These are phyloP conservation scores for Hypsibius dujardini DNA, from an alignment of 1,140 invertebrate genomes.

Conservation along the genomic window DNA sequence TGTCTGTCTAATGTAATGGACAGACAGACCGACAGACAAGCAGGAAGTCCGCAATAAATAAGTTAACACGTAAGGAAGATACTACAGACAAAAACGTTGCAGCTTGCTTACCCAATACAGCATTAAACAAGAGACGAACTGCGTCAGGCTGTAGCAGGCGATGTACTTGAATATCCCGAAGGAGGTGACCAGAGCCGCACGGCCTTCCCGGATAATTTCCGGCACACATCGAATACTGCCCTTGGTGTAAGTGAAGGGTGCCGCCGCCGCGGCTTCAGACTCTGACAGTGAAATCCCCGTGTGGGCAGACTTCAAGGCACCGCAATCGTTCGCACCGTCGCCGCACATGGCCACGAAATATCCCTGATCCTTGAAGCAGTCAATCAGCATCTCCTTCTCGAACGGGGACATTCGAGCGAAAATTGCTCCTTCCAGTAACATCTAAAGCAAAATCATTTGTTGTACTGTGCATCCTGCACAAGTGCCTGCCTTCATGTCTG, in stretches of 20 bases:
- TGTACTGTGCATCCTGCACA: too few relatives aligned
- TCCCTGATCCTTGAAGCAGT: conserved; percentile 20
- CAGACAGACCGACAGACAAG: neutral
- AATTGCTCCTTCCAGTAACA: conserved; percentile 11
- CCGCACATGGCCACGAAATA: conserved; percentile 83
- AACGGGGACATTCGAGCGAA: conserved; percentile 12
- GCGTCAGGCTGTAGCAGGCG: conserved; percentile 79
- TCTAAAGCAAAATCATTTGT: neutral
- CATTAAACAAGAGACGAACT: conserved; percentile 78
- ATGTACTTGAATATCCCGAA: conserved; percentile 97
- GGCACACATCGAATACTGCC: conserved; percentile 77
- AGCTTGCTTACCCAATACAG: conserved; percentile 48
- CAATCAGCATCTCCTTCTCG: conserved; percentile 15
- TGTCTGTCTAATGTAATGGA: too few relatives aligned
- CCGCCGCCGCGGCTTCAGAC: conserved; percentile 83
- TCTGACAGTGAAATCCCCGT: conserved; percentile 87
- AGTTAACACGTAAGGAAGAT: conserved; percentile 18
- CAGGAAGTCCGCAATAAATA: conserved; percentile 18
- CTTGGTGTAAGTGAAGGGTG: conserved; percentile 78
- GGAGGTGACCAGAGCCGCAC: conserved; percentile 79
- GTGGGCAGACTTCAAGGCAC: conserved; percentile 79
- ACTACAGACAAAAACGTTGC: neutral
- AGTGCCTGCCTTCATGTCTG: too few relatives aligned
- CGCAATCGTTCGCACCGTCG: conserved; percentile 92
- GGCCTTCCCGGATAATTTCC: conserved; percentile 49